Percentiles rank a stretch among this genome's conserved stretches.
Evolutionary conservation across 2,797 vertebrate species (phyloP).

Genomic region (Enteromius anoplus): DNA sequence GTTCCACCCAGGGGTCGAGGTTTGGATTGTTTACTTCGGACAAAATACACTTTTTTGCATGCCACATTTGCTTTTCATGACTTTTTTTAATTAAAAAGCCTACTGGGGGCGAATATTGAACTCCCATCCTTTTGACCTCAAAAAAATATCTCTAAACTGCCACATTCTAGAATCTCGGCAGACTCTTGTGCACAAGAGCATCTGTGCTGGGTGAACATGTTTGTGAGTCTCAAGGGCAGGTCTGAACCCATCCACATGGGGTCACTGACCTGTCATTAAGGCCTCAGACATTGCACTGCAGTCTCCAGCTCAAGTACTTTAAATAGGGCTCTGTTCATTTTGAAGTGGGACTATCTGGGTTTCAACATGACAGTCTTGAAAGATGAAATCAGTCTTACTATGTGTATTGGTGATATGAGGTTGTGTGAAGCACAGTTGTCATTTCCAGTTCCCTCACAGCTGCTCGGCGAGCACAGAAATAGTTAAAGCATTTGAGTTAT

Average conservation of each 20-base stretch:
- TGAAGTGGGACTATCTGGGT: conserved; percentile 18
- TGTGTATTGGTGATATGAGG: conserved; percentile 41
- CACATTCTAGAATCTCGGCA: neutral
- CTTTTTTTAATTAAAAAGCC: neutral
- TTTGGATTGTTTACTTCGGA: neutral
- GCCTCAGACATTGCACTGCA: conserved; percentile 40
- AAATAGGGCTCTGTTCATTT: conserved; percentile 54
- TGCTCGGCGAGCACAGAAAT: conserved; percentile 64
- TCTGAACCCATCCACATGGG: conserved; percentile 40
- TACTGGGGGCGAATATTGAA: neutral
- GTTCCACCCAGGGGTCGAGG: neutral
- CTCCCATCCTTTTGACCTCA: neutral
- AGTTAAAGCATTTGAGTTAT: conserved; percentile 69
- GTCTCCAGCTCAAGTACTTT: conserved; percentile 43
- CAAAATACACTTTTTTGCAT: neutral
- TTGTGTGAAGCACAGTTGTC: conserved; percentile 44
- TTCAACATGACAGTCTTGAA: conserved; percentile 4
- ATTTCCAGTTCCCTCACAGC: conserved; percentile 39
- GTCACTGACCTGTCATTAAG: conserved; percentile 54
- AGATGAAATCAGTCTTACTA: conserved; percentile 18
- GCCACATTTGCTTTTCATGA: neutral
- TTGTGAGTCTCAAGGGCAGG: conserved; percentile 41
- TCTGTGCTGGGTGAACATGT: conserved; percentile 1
- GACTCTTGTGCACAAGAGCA: conserved; percentile 4
- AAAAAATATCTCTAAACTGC: neutral